phyloP scores from a whole-genome alignment of 2,888 invertebrate species.

The Apotomis capreana region DNA sequence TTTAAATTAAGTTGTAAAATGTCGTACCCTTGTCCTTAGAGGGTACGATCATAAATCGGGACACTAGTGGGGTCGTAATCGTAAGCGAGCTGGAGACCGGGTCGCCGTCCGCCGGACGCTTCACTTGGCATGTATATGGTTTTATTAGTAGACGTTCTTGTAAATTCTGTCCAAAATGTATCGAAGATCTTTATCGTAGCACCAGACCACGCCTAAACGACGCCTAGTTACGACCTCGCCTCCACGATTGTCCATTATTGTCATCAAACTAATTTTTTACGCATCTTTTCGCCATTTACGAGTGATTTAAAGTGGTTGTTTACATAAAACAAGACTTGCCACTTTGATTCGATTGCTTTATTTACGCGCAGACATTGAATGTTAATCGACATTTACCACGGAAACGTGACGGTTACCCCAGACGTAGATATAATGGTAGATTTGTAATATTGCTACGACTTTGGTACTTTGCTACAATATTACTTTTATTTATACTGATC shows the following conservation, averaged over 20 bases:
- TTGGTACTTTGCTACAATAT: conserved; percentile 58
- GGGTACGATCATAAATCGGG: conserved; percentile 73
- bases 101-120: conserved; percentile 62
- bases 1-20: conserved; percentile 78
- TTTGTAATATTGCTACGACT: conserved; percentile 55
- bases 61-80: conserved; percentile 73
- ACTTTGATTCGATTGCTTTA: conserved; percentile 65
- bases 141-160: conserved; percentile 71
- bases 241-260: conserved; percentile 57
- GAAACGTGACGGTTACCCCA: conserved; percentile 65
- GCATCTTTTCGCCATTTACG: conserved; percentile 67
- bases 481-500: conserved; percentile 45
- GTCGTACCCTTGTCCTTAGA: conserved; percentile 67
- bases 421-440: conserved; percentile 61
- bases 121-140: conserved; percentile 71
- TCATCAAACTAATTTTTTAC: conserved; percentile 64
- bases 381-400: conserved; percentile 63
- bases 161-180: conserved; percentile 73
- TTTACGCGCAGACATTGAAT: conserved; percentile 63
- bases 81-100: conserved; percentile 66
- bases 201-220: conserved; percentile 54
- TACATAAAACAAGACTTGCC: conserved; percentile 70
- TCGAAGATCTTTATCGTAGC: conserved; percentile 71
- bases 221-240: conserved; percentile 50
- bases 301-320: conserved; percentile 68